Evolutionary conservation across 2,888 invertebrate species (phyloP).

Genomic region (Tetramorium bicarinatum): DNA sequence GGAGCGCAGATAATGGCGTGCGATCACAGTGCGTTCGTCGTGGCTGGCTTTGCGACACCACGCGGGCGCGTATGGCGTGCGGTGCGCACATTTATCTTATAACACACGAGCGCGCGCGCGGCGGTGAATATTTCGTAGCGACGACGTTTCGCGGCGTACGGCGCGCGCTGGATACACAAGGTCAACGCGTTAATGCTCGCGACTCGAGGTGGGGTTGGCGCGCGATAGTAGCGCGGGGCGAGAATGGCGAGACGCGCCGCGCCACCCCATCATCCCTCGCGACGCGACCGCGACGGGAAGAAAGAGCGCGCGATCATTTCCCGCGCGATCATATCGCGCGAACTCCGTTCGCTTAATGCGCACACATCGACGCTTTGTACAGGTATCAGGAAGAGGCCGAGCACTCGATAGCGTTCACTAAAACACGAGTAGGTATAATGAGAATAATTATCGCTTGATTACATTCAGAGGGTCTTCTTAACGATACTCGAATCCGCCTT

Average conservation of each 20-base stretch:
- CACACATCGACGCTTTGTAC: background rate
- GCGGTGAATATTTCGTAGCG: background rate
- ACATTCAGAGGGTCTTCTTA: too few species aligned
- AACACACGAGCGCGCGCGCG: background rate
- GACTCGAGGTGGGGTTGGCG: background rate
- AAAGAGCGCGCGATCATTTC: background rate
- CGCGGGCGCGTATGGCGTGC: background rate
- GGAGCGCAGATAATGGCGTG: background rate
- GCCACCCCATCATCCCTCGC: background rate
- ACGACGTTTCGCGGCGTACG: background rate
- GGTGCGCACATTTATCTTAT: background rate
- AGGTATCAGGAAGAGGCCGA: too few species aligned
- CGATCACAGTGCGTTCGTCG: background rate
- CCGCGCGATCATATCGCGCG: too few species aligned
- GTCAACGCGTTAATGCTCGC: background rate
- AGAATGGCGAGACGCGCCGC: too few species aligned
- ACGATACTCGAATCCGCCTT: too few species aligned
- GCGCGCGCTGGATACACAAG: background rate
- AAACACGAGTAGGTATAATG: too few species aligned
- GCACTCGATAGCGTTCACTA: too few species aligned
- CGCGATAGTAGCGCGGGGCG: background rate
- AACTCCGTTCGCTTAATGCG: background rate
- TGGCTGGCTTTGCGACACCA: background rate
- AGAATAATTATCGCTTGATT: background rate
- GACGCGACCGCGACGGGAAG: background rate